Evolutionary conservation across 1,140 invertebrate genomes (phyloP).

Genomic region (Holotrichia oblita): DNA sequence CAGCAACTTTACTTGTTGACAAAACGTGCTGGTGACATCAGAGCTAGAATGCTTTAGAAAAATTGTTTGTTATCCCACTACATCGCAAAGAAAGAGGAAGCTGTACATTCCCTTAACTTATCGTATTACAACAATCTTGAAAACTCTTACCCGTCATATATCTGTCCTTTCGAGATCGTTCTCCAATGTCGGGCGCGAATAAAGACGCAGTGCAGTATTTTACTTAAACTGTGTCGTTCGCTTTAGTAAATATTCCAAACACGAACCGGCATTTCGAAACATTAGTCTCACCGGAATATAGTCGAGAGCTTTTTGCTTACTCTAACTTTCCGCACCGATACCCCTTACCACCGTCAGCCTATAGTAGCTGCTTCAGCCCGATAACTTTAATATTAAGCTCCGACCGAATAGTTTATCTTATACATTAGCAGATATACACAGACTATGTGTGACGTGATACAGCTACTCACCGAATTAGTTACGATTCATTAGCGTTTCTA

Average conservation of each 20-base stretch:
- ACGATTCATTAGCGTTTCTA: conserved; percentile 24
- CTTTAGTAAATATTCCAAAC: conserved; percentile 34
- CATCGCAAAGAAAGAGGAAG: too few relatives aligned
- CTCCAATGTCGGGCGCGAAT: background rate
- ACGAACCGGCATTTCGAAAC: conserved; percentile 28
- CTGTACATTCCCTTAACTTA: background rate
- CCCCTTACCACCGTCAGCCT: background rate
- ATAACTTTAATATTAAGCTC: conserved; percentile 32
- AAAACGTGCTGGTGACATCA: too few relatives aligned
- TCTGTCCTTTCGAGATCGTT: background rate
- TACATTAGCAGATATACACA: conserved; percentile 28
- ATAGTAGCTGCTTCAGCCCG: conserved; percentile 1
- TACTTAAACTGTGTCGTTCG: conserved; percentile 23
- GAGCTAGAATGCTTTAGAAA: too few relatives aligned
- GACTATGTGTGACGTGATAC: background rate
- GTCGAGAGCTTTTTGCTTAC: conserved; percentile 25
- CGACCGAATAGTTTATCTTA: conserved; percentile 15
- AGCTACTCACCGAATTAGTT: background rate
- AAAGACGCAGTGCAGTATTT: conserved; percentile 36
- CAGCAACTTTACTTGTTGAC: too few relatives aligned
- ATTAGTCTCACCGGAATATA: conserved; percentile 28
- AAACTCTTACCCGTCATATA: background rate
- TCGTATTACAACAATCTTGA: background rate
- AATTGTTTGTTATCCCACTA: too few relatives aligned
- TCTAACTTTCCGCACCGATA: conserved; percentile 17